Conservation (phyloP, 2,113 vertebrate species). For the Paraplagusia blochii region DNA sequence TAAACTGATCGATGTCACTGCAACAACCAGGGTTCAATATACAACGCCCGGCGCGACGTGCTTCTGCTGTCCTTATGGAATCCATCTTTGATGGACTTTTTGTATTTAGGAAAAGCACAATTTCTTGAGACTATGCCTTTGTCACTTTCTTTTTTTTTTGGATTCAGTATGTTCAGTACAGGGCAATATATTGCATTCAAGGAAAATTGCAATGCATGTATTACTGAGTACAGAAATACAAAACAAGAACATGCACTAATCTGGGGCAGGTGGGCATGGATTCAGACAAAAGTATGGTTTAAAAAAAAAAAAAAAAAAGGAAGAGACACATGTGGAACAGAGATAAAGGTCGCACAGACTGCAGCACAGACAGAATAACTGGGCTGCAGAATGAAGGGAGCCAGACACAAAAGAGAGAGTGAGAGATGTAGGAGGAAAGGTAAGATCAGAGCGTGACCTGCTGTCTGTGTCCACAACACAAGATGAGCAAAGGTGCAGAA, state of each 20-base stretch:
- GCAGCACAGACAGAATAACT: constrained; percentile 31
- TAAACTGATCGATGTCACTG: constrained; percentile 43
- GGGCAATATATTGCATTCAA: neutral
- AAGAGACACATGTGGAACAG: constrained; percentile 20
- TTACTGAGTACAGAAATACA: constrained; percentile 1
- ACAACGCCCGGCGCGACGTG: constrained; percentile 17
- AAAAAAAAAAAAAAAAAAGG: neutral
- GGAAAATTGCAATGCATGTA: constrained; percentile 14
- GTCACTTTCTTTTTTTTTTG: constrained; percentile 53
- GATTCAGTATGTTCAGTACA: neutral
- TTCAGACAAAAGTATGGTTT: constrained; percentile 1
- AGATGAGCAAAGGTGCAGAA: constrained; percentile 1
- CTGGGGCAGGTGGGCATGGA: constrained; percentile 48
- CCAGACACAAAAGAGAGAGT: constrained; percentile 29
- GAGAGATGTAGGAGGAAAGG: constrained; percentile 11
- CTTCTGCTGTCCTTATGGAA: constrained; percentile 1
- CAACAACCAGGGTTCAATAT: constrained; percentile 33
- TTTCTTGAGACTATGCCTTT: constrained; percentile 20
- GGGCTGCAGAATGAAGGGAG: constrained; percentile 5
- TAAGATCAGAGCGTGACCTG: constrained; percentile 24
- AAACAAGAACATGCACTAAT: constrained; percentile 8
- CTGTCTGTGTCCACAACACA: constrained; percentile 37
- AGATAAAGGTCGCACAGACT: constrained; percentile 40
- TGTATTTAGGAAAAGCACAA: no score
- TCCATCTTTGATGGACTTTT: neutral